phyloP scores from a whole-genome alignment of 1,140 invertebrate species.

The Palaemon carinicauda region DNA sequence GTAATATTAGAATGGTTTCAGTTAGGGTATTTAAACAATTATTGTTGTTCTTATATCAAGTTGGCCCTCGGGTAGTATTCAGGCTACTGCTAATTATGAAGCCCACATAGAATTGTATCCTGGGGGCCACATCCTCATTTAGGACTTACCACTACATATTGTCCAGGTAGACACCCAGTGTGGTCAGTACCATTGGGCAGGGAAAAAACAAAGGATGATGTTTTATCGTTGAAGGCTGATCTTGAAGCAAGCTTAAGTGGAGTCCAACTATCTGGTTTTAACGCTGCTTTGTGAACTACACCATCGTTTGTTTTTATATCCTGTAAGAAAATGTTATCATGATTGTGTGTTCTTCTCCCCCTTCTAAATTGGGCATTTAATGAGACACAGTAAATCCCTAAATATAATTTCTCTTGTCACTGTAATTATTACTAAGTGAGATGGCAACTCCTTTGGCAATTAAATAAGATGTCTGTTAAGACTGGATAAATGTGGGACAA shows the following conservation, averaged over 20 bases:
- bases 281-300: constrained; percentile 21
- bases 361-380: background rate
- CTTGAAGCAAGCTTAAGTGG: background rate
- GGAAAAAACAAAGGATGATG: constrained; percentile 44
- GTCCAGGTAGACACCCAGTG: constrained; percentile 53
- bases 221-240: constrained; percentile 18
- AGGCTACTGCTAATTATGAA: too few relatives aligned
- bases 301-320: constrained; percentile 25
- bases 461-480: too few relatives aligned
- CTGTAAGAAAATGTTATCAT: background rate
- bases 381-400: too few relatives aligned
- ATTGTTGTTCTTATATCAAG: too few relatives aligned
- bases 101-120: too few relatives aligned
- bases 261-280: constrained; percentile 41
- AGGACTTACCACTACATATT: constrained; percentile 52
- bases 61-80: too few relatives aligned
- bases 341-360: background rate
- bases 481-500: too few relatives aligned
- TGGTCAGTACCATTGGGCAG: constrained; percentile 50
- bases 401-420: too few relatives aligned
- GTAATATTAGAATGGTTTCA: too few relatives aligned
- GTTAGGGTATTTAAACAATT: too few relatives aligned
- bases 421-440: too few relatives aligned
- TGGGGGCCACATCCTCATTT: too few relatives aligned
- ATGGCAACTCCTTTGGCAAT: background rate